A percentile compares a stretch with the other conserved stretches of the same genome.
These are phyloP conservation scores for Scaptomyza montana DNA, from an alignment of 1,140 invertebrate genomes.

Conservation along the genomic window DNA sequence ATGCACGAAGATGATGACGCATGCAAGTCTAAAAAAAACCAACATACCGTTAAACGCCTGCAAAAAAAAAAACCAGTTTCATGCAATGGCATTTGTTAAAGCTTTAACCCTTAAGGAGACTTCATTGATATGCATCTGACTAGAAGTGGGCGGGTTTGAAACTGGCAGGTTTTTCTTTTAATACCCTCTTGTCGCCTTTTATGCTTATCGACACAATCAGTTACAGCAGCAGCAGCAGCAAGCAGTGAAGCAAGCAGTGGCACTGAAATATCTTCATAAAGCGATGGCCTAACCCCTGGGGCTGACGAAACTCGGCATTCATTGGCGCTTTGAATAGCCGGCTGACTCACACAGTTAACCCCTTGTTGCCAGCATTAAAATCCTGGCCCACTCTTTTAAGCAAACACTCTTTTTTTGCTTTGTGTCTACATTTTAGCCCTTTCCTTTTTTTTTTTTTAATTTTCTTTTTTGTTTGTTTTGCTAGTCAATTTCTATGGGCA, in stretches of 20 bases:
- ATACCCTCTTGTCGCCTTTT: constrained; percentile 47
- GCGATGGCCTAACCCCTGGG: constrained; percentile 1
- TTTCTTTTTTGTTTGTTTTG: constrained; percentile 28
- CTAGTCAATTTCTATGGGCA: constrained; percentile 61
- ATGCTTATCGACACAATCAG: constrained; percentile 72
- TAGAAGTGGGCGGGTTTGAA: background rate
- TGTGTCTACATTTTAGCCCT: constrained; percentile 17
- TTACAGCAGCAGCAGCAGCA: constrained; percentile 44
- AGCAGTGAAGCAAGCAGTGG: constrained; percentile 21
- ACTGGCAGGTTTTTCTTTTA: constrained; percentile 22
- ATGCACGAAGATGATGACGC: constrained; percentile 58
- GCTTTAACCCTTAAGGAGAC: constrained; percentile 11
- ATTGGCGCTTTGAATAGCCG: constrained; percentile 32
- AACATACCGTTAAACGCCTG: constrained; percentile 63
- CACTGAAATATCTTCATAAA: constrained; percentile 67
- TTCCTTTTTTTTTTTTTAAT: constrained; percentile 28
- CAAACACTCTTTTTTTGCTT: constrained; percentile 10
- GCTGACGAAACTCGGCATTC: constrained; percentile 40
- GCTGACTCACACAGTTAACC: constrained; percentile 74
- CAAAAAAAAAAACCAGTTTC: constrained; percentile 4
- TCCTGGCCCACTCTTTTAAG: background rate
- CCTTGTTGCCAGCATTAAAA: constrained; percentile 52
- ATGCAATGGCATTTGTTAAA: constrained; percentile 42
- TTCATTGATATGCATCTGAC: constrained; percentile 67
- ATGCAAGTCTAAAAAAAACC: constrained; percentile 54